Base-by-base conservation (phyloP, 1,140 invertebrate genomes). In the Rhynchophorus ferrugineus region DNA sequence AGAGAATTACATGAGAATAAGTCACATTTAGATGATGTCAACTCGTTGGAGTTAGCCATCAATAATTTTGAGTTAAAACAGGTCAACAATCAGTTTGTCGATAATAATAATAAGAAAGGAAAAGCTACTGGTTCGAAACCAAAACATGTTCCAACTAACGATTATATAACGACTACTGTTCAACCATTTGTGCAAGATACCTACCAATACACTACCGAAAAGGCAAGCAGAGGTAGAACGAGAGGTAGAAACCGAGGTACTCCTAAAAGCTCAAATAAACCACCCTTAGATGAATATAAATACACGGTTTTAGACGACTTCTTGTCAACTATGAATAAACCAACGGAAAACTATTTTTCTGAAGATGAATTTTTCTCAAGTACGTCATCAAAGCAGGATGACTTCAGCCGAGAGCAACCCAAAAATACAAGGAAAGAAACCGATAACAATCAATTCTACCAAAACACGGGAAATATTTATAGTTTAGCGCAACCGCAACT, bases 291-390 rank as follows among this genome's bases (percentile, higher is more conserved):
- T 24, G 33, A 35, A 11, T 24, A 49, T 3, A 50, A 49, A 11
- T 65, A 65, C 39, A 65, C 63, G 6, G 58, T 65, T 13, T 49
- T 65, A 20, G 63, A 65, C 47, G 57, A 65, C 41, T 64, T 66
- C 46, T 19, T 24, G 7, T 39, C 46, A 11, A 22, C 24, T 11
- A 29, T 29, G 24, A 29, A 18, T 11, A 9, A 42, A 42, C 47
- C 47, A 9, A 11, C 16, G 17, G 14, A 24, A 37, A 21, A 22
- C 38, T 22, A 5, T 19, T 38, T 29, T 6, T 11, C 11, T 5
- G 24, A n/a, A n/a, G n/a, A n/a, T n/a, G n/a, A n/a, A n/a, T n/a
- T n/a, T n/a, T n/a, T n/a, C n/a, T n/a, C n/a, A n/a, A n/a, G n/a
- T n/a, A n/a, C n/a, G n/a, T n/a, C n/a, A n/a, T n/a, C n/a, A n/a